Evolutionary conservation across 1,140 invertebrate species (phyloP).

Genomic region (Trachelipus rathkii): DNA sequence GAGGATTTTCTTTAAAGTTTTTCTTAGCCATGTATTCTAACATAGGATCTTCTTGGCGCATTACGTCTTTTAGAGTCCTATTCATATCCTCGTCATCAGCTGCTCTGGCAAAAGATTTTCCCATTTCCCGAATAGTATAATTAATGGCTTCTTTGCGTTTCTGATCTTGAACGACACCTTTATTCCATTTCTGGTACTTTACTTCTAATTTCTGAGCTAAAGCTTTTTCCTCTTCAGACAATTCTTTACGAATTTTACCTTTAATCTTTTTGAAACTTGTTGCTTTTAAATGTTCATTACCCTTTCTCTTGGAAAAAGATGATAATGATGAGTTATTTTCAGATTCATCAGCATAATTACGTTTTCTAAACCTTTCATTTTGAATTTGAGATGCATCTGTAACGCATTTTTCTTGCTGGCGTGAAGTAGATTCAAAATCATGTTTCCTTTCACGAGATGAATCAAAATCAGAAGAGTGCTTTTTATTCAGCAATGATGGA

Average conservation of each 20-base stretch:
- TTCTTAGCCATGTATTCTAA: conserved; percentile 76
- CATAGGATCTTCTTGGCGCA: conserved; percentile 90
- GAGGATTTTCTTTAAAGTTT: conserved; percentile 58
- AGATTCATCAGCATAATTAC: too few relatives aligned
- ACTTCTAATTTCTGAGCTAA: conserved; percentile 44
- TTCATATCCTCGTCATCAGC: conserved; percentile 86
- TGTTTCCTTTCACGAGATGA: conserved; percentile 44
- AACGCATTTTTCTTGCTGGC: neutral
- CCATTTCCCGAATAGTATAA: conserved; percentile 74
- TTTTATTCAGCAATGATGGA: too few relatives aligned
- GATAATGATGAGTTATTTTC: too few relatives aligned
- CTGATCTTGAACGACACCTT: conserved; percentile 61
- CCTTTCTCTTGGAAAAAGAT: neutral
- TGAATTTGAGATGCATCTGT: too few relatives aligned
- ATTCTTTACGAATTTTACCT: conserved; percentile 25
- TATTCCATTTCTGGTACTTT: conserved; percentile 41
- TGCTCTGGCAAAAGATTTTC: conserved; percentile 85
- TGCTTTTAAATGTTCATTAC: conserved; percentile 21
- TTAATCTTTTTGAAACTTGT: conserved; percentile 35
- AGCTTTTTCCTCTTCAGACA: too few relatives aligned
- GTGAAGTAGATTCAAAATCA: conserved; percentile 34
- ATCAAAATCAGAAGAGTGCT: conserved; percentile 17
- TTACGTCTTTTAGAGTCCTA: conserved; percentile 63
- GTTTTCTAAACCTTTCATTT: too few relatives aligned
- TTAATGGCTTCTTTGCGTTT: conserved; percentile 63